Percentiles rank a stretch among this genome's conserved stretches.
These are phyloP conservation scores for Hippoglossus stenolepis DNA, from an alignment of 2,113 vertebrate species.

Conservation along the genomic window DNA sequence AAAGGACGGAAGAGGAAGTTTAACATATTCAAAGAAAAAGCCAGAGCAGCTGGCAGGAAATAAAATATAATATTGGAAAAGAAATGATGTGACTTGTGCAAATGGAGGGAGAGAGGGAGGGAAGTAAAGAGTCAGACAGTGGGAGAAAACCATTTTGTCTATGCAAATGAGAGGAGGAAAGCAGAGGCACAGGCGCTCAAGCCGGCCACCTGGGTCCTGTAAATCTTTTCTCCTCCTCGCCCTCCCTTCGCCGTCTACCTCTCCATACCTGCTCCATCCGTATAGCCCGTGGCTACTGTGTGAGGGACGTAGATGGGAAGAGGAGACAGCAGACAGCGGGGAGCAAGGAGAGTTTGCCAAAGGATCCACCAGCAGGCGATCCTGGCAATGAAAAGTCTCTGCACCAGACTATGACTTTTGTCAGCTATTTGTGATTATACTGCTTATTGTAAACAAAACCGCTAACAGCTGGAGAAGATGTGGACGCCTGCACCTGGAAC, in stretches of 20 bases:
- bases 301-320: background rate
- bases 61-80: conserved; percentile 47
- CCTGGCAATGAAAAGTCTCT: conserved; percentile 37
- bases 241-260: conserved; percentile 21
- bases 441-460: conserved; percentile 29
- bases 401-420: conserved; percentile 38
- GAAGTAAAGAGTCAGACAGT: conserved; percentile 44
- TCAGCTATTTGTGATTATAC: conserved; percentile 17
- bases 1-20: conserved; percentile 27
- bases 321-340: conserved; percentile 33
- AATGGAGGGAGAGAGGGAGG: conserved; percentile 41
- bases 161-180: conserved; percentile 68
- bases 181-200: conserved; percentile 45
- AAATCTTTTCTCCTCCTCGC: conserved; percentile 36
- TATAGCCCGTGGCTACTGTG: conserved; percentile 47
- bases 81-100: conserved; percentile 18
- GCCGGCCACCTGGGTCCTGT: conserved; percentile 71
- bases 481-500: conserved; percentile 35
- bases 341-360: conserved; percentile 49
- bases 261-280: conserved; percentile 62
- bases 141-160: conserved; percentile 54
- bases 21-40: conserved; percentile 41
- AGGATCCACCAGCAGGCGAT: conserved; percentile 59
- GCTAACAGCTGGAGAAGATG: conserved; percentile 50
- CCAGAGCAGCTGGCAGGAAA: conserved; percentile 4